These are phyloP conservation scores for Panthera tigris DNA, from an alignment of 2,113 vertebrate species.

Conservation along the genomic window DNA sequence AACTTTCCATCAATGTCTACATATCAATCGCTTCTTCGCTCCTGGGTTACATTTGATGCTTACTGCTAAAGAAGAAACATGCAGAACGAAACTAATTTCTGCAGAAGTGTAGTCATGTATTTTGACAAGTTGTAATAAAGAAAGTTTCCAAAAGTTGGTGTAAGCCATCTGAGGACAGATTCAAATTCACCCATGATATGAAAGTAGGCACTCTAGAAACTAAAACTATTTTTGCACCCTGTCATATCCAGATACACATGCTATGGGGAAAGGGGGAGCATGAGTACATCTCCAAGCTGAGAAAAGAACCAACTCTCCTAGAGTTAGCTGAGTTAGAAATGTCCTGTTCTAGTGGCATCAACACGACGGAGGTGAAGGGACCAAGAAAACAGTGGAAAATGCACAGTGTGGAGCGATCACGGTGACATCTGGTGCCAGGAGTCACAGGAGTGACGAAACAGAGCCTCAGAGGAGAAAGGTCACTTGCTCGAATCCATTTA, in stretches of 20 bases:
- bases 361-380: neutral
- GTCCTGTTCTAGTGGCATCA: neutral
- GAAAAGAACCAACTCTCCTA: neutral
- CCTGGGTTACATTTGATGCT: neutral
- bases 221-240: neutral
- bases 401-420: neutral
- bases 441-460: neutral
- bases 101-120: neutral
- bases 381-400: neutral
- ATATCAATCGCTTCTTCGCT: neutral
- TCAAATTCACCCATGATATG: neutral
- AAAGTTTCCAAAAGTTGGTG: neutral
- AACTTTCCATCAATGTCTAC: neutral
- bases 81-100: constrained; percentile 34
- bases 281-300: neutral
- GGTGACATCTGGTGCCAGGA: neutral
- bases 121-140: neutral
- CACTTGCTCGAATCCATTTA: neutral
- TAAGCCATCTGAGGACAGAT: neutral
- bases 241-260: neutral
- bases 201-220: neutral
- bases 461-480: neutral
- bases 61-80: constrained; percentile 8
- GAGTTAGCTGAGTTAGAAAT: neutral
- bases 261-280: neutral